These are phyloP conservation scores for Brachionus rotundiformis DNA, from an alignment of 1,140 invertebrate species.

Conservation along the genomic window DNA sequence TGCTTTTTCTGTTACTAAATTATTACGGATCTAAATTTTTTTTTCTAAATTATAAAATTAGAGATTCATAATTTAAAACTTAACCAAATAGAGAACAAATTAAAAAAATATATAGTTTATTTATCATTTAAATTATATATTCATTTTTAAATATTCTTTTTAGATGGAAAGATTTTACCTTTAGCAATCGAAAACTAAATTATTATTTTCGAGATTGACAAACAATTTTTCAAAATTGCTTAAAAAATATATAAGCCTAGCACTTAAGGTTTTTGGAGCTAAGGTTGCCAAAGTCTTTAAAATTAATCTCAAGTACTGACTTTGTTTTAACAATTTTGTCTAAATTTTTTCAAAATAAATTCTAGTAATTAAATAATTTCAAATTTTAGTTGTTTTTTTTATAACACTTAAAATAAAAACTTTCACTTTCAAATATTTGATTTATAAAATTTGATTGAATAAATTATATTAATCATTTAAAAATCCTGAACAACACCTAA, in stretches of 20 bases:
- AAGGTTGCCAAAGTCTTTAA: background rate
- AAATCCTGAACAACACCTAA: no score
- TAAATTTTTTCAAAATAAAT: no score
- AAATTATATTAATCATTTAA: no score
- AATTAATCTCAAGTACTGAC: background rate
- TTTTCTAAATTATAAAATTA: background rate
- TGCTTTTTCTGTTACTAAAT: background rate
- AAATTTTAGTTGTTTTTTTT: no score
- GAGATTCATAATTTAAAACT: background rate
- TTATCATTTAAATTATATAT: constrained; percentile 19
- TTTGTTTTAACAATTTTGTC: background rate
- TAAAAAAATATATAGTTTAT: background rate
- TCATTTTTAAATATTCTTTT: background rate
- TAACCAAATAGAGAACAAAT: background rate
- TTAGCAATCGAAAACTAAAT: background rate
- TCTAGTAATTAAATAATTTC: no score
- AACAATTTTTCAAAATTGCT: background rate
- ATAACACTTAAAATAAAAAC: no score
- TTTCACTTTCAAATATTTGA: no score
- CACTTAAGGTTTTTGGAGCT: background rate
- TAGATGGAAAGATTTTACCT: background rate
- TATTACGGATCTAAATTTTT: background rate
- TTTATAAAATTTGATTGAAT: no score
- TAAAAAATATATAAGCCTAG: background rate
- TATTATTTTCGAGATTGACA: background rate